phyloP scores from a whole-genome alignment of 2,888 invertebrate genomes.

The Rhyacophila evoluta region DNA sequence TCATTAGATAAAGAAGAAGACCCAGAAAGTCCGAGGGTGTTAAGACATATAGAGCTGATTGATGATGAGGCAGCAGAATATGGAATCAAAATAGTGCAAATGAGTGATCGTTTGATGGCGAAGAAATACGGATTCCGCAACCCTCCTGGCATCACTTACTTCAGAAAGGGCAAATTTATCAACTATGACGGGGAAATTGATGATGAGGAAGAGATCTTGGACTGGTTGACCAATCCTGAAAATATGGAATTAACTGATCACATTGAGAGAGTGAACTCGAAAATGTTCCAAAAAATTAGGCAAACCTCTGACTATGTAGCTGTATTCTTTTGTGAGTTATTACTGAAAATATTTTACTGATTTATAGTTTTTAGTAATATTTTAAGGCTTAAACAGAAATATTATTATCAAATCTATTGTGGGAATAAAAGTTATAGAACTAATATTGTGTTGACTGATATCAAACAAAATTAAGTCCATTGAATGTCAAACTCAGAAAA shows the following conservation, averaged over 20 bases:
- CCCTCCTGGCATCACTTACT: slow-evolving; percentile 92
- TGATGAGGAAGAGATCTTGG: slow-evolving; percentile 90
- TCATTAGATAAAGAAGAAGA: slow-evolving; percentile 83
- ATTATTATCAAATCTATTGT: too few relatives aligned
- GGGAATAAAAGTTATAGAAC: too few relatives aligned
- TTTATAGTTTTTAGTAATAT: too few relatives aligned
- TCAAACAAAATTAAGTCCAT: too few relatives aligned
- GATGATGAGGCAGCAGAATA: slow-evolving; percentile 94
- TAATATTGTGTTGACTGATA: too few relatives aligned
- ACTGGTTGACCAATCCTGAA: slow-evolving; percentile 93
- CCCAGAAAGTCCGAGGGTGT: slow-evolving; percentile 80
- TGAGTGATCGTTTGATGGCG: slow-evolving; percentile 89
- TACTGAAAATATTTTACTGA: too few relatives aligned
- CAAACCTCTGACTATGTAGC: slow-evolving; percentile 91
- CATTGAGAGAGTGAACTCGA: slow-evolving; percentile 90
- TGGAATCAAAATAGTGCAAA: slow-evolving; percentile 91
- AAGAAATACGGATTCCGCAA: slow-evolving; percentile 92
- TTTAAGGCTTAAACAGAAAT: too few relatives aligned
- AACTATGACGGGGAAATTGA: slow-evolving; percentile 95
- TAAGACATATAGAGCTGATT: slow-evolving; percentile 89
- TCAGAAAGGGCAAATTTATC: slow-evolving; percentile 88
- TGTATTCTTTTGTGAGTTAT: slow-evolving; percentile 91
- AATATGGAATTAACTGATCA: slow-evolving; percentile 95
- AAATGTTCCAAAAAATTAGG: slow-evolving; percentile 93
- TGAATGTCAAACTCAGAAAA: too few relatives aligned